Percentiles rank a stretch among this genome's conserved stretches.
Evolutionary conservation across 2,888 invertebrate genomes (phyloP).

Genomic region (Ommatoiulus sabulosus): DNA sequence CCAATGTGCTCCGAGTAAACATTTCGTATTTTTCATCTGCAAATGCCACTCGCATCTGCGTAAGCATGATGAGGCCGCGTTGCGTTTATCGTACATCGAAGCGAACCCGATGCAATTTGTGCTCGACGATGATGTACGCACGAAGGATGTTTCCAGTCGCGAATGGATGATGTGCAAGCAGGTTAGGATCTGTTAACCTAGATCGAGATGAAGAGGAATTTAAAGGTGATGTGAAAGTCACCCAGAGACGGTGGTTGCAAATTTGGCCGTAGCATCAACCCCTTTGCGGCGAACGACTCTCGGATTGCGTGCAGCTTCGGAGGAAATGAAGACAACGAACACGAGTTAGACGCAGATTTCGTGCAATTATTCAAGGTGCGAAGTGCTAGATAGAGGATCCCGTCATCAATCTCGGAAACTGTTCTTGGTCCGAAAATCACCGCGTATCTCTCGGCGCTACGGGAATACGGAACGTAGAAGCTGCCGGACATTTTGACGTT

Average conservation of each 20-base stretch:
- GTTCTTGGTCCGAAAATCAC: too few relatives aligned
- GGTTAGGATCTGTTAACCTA: conserved; percentile 20
- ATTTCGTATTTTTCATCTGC: too few relatives aligned
- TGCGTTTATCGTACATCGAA: background rate
- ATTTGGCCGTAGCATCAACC: too few relatives aligned
- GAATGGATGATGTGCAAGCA: background rate
- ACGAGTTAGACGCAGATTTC: too few relatives aligned
- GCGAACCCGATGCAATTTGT: background rate
- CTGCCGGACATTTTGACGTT: background rate
- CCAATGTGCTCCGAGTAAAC: too few relatives aligned
- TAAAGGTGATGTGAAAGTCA: conserved; percentile 13
- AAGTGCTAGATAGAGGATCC: too few relatives aligned
- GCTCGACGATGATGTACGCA: background rate
- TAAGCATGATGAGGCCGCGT: background rate
- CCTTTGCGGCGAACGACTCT: too few relatives aligned
- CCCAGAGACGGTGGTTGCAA: background rate
- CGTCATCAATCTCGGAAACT: too few relatives aligned
- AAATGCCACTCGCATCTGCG: background rate
- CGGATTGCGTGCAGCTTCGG: too few relatives aligned
- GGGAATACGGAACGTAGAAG: background rate
- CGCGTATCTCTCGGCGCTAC: too few relatives aligned
- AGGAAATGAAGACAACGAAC: too few relatives aligned
- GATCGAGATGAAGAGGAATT: conserved; percentile 22
- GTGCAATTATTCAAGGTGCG: too few relatives aligned
- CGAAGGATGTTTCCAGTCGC: background rate